Conservation (phyloP, 2,888 invertebrate species). For the Eumerus sabulonum region DNA sequence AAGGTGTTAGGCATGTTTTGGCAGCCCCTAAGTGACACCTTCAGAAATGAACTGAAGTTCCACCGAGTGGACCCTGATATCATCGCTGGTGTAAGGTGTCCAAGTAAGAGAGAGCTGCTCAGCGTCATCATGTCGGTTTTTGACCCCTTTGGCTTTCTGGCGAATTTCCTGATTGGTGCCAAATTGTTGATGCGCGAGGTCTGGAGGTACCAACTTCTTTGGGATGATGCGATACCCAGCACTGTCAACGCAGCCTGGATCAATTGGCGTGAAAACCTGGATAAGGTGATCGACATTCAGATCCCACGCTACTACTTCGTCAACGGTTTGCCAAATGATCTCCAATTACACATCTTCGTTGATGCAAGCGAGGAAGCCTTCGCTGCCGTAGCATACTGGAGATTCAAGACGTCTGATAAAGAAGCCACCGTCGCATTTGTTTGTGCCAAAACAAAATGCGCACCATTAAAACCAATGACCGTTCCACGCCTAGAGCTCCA, state of each 20-base stretch:
- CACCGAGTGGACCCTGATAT: too few relatives aligned
- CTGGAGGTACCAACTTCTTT: too few relatives aligned
- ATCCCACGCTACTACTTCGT: slow-evolving; percentile 24
- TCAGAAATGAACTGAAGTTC: slow-evolving; percentile 44
- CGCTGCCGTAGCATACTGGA: slow-evolving; percentile 53
- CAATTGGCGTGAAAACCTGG: slow-evolving; percentile 20
- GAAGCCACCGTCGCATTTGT: slow-evolving; percentile 38
- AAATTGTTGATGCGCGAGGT: too few relatives aligned
- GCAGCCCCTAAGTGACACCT: slow-evolving; percentile 57
- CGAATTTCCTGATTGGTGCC: slow-evolving; percentile 22
- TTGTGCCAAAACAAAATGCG: slow-evolving; percentile 36
- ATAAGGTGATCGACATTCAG: slow-evolving; percentile 1
- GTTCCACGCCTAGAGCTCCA: slow-evolving; percentile 36
- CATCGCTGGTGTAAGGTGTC: too few relatives aligned
- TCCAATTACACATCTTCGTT: slow-evolving; percentile 43
- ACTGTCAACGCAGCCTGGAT: slow-evolving; percentile 16
- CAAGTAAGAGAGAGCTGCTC: slow-evolving; percentile 32
- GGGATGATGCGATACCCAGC: slow-evolving; percentile 37
- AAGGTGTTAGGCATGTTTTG: slow-evolving; percentile 66
- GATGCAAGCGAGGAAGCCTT: slow-evolving; percentile 57
- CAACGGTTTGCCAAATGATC: background rate
- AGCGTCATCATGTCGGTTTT: slow-evolving; percentile 42
- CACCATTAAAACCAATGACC: slow-evolving; percentile 25
- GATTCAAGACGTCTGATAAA: slow-evolving; percentile 14
- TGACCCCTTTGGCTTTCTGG: slow-evolving; percentile 36